Conservation (phyloP, 53 echinoderm and acorn worm genomes). For the Mesocentrotus franciscanus region DNA sequence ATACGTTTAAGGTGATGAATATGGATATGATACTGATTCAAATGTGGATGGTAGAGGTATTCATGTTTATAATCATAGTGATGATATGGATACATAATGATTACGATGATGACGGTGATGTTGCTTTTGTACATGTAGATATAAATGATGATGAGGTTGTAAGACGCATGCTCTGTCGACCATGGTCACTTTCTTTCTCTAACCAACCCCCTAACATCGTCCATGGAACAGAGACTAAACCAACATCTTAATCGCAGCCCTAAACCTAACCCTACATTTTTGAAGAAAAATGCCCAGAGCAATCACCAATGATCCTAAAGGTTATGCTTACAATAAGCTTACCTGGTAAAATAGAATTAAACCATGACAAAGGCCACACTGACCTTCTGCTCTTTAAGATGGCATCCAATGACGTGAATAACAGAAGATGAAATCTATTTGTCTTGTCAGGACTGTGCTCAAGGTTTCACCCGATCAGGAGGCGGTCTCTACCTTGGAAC, state of each 20-base stretch:
- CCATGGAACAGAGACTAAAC: too few relatives aligned
- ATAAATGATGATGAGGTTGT: neutral
- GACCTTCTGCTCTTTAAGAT: too few relatives aligned
- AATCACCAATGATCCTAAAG: too few relatives aligned
- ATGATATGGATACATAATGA: neutral
- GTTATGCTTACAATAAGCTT: too few relatives aligned
- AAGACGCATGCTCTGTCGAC: too few relatives aligned
- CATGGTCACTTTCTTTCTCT: too few relatives aligned
- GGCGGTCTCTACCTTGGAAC: slow-evolving; percentile 91
- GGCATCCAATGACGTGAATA: neutral
- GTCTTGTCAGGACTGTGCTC: slow-evolving; percentile 82
- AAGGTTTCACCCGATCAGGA: slow-evolving; percentile 87
- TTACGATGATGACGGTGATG: neutral
- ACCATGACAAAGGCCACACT: too few relatives aligned
- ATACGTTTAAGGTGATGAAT: neutral
- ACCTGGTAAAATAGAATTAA: too few relatives aligned
- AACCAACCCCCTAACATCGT: too few relatives aligned
- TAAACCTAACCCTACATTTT: too few relatives aligned
- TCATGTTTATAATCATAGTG: neutral
- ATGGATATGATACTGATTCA: neutral
- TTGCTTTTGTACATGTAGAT: neutral
- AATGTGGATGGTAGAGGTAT: neutral
- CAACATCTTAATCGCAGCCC: too few relatives aligned
- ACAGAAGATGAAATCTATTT: neutral
- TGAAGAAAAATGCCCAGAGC: too few relatives aligned